phyloP scores from a whole-genome alignment of 2,888 invertebrate genomes.

The Amphipyra berbera region DNA sequence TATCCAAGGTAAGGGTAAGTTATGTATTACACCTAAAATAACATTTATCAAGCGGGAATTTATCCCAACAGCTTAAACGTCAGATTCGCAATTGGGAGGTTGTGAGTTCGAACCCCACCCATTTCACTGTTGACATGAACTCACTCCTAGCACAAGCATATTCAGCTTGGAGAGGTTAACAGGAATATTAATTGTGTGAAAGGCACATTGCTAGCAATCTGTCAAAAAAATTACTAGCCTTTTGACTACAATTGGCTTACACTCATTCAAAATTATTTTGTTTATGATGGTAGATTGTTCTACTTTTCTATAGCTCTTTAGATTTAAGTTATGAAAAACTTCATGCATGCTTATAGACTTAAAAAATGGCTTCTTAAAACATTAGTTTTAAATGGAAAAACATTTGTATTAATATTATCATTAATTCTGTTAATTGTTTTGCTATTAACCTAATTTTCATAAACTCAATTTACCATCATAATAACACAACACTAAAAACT shows the following conservation, averaged over 20 bases:
- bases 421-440: conserved; percentile 8
- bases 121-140: no score
- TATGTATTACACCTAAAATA: no score
- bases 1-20: no score
- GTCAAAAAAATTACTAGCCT: conserved; percentile 58
- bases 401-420: background rate
- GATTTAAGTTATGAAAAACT: background rate
- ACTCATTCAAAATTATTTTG: conserved; percentile 33
- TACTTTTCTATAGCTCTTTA: conserved; percentile 10
- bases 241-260: conserved; percentile 62
- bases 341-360: conserved; percentile 25
- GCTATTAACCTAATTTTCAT: conserved; percentile 24
- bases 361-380: conserved; percentile 19
- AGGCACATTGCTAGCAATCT: background rate
- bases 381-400: background rate
- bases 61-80: no score
- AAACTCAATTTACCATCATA: conserved; percentile 58
- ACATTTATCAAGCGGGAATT: no score
- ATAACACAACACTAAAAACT: conserved; percentile 40
- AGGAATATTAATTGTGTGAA: background rate
- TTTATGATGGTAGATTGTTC: conserved; percentile 57
- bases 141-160: no score
- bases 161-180: background rate
- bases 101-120: no score
- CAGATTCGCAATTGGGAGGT: no score